Evolutionary conservation across 35 echinoderm and acorn worm species (phyloP), one percentile per base, ranked within the genome.

Genomic region (Hemicentrotus pulcherrimus): DNA sequence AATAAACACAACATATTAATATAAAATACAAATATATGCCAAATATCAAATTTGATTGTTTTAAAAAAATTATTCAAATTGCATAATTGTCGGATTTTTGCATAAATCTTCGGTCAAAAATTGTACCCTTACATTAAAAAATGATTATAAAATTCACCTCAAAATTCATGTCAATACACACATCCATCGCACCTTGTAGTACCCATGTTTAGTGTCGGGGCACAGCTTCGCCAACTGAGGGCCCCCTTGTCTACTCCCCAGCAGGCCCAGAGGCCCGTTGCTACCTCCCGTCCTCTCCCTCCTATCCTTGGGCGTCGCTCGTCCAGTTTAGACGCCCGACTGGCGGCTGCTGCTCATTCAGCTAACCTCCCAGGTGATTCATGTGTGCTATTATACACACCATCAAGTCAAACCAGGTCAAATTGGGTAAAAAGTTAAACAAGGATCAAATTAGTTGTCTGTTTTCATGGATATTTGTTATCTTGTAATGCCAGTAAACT

Each of bases 341-440:
- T 93, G 46, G 46, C 46, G 5, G 91, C 88, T 8, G 88, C 88
- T 90, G 88, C 91, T 50, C 91, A 46, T 15, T 93, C 91, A 58
- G 91, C 91, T 33, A 47, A 47, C n/a, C 45, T 93, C n/a, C 91
- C 91, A 93, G 91, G 91, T 93, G 91, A 93, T 41, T 45, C 32
- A 78, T 78, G 65, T 28, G 65, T 78, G 22, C 65, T 78, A 78
- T 78, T 7, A 28, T 28, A 5, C 65, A 78, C 65, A 78, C 65
- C 24, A n/a, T 8, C 28, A 78, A n/a, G 24, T 78, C 52, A 59
- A 59, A 11, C 1, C 65, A 78, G 65, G 3, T 78, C 65, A 78
- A n/a, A 28, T n/a, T 0, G 19, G 65, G 65, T 70, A 14, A 70
- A 24, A 70, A 18, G 61, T 71, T 15, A 78, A 28, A 78, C 28